A percentile compares a stretch with the other conserved stretches of the same genome.
These are phyloP conservation scores for Ceramica pisi DNA, from an alignment of 2,888 invertebrate genomes.

Conservation along the genomic window DNA sequence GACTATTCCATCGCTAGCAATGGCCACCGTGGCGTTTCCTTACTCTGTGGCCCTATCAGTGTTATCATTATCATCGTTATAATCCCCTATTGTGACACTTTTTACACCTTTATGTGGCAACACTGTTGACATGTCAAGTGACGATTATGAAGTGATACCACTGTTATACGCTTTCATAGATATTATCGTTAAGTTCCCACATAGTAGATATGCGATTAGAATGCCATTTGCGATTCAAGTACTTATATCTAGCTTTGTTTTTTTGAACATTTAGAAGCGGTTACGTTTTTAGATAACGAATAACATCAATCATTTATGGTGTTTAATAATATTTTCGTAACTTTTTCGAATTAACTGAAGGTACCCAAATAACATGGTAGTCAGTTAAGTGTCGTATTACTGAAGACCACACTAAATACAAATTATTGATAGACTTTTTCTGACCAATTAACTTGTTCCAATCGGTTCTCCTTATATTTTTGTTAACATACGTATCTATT, in stretches of 20 bases:
- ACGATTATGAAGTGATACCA: slow-evolving; percentile 34
- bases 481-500: too few species aligned
- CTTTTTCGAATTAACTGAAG: background rate
- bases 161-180: slow-evolving; percentile 9
- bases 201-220: slow-evolving; percentile 19
- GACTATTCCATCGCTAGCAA: background rate
- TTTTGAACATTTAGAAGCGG: background rate
- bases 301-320: background rate
- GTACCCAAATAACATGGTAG: background rate
- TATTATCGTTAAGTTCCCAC: slow-evolving; percentile 7
- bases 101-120: slow-evolving; percentile 47
- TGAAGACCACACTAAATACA: too few species aligned
- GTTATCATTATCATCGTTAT: slow-evolving; percentile 36
- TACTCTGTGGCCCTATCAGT: slow-evolving; percentile 23
- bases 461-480: too few species aligned
- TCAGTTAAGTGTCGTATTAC: background rate
- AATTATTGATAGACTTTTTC: background rate
- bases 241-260: too few species aligned
- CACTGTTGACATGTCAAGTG: slow-evolving; percentile 38
- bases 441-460: background rate
- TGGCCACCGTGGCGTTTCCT: background rate
- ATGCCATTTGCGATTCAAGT: background rate
- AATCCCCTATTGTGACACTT: slow-evolving; percentile 49
- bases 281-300: background rate
- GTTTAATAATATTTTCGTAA: background rate